Evolutionary conservation across 2,888 invertebrate genomes (phyloP).

Genomic region (Andrena dorsata): DNA sequence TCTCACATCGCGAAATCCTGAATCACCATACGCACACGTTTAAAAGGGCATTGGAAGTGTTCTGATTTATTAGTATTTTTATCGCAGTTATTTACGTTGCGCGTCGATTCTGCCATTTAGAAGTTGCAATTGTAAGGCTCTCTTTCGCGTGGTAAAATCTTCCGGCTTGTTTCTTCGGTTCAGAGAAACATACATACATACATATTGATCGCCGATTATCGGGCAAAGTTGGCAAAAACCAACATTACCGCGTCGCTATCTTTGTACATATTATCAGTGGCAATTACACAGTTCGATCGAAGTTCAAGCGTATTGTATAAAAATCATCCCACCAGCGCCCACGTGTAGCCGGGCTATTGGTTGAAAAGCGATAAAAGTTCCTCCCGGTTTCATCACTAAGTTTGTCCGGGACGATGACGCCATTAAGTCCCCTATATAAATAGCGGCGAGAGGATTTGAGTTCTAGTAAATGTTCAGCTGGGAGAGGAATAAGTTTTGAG

Average conservation of each 20-base stretch:
- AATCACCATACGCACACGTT: too few relatives aligned
- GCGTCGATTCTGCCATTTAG: too few relatives aligned
- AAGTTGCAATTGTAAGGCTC: too few relatives aligned
- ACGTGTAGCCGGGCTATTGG: not conserved
- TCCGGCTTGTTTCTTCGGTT: too few relatives aligned
- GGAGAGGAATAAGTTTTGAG: not conserved
- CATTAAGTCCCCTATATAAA: conserved; percentile 19
- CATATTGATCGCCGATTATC: not conserved
- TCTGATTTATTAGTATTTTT: too few relatives aligned
- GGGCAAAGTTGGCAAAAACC: too few relatives aligned
- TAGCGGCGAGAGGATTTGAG: not conserved
- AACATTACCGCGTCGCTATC: not conserved
- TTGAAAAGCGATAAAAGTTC: conserved; percentile 21
- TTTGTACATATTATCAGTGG: not conserved
- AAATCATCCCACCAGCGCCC: not conserved
- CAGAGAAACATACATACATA: not conserved
- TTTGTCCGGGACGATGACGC: not conserved
- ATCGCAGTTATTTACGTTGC: too few relatives aligned
- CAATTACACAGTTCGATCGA: not conserved
- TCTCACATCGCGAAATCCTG: too few relatives aligned
- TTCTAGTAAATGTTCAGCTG: not conserved
- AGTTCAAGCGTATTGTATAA: not conserved
- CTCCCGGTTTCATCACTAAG: not conserved
- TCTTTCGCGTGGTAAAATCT: too few relatives aligned
- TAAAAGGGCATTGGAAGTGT: too few relatives aligned